Evolutionary conservation across 1,140 invertebrate genomes (phyloP), one percentile per base, ranked within the genome.

Genomic region (Tetragonula clypearis): DNA sequence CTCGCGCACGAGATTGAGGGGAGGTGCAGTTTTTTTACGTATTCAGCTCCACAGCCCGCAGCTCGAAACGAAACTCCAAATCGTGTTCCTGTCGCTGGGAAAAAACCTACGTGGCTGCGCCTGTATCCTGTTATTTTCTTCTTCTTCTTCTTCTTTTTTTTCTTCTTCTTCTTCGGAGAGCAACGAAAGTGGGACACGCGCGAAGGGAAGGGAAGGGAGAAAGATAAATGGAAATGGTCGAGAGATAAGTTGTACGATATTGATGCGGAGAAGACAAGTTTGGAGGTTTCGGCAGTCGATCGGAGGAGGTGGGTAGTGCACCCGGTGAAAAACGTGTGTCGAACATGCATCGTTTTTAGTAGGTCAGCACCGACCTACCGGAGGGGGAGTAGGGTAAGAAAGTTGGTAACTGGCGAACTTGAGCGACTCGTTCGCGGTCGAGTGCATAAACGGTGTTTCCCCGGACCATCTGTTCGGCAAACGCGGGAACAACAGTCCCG

Each of bases 301-400:
- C 62, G 23, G 19, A 55, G 30, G 30, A 35, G 4, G 41, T 19
- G 49, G 56, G 30, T 14, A 21, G 41, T 15, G 77, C 65, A 68
- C 15, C 55, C 35, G 66, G 66, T 6, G 56, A 71, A 78, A 60
- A 78, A 79, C 82, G 75, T 11, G 66, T 84, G 82, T 79, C 82
- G 75, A 71, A 79, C 82, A 79, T 84, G 68, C 56, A 72, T 65
- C 41, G 82, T 62, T 84, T 62, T 84, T 56, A 84, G 76, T 84
- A 84, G 76, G 82, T 84, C 82, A 84, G 17, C 68, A 4, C 2
- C 19, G 35, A 56, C 4, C 0, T 30, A 30, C 30, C 4, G 41
- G 41, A 6, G 5, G 41, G 41, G 41, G 41, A 41, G 41, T 66
- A 26, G 76, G 9, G 12, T 23, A 79, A 56, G 62, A 72, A 83